phyloP scores from a whole-genome alignment of 2,797 vertebrate species.

The Acrossocheilus fasciatus region DNA sequence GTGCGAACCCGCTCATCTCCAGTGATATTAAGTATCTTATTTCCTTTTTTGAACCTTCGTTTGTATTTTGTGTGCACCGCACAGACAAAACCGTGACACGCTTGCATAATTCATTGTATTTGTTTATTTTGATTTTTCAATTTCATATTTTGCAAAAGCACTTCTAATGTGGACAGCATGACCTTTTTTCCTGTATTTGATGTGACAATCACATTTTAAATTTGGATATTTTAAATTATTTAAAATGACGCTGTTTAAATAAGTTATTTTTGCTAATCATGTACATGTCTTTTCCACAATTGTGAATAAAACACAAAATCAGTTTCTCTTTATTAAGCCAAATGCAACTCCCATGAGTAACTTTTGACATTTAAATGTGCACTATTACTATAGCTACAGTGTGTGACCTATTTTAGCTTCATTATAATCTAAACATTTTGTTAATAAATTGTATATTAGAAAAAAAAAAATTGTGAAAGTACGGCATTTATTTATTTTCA shows the following conservation, averaged over 20 bases:
- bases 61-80: too few species aligned
- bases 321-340: background rate
- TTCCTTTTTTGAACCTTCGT: too few species aligned
- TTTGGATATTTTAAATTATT: background rate
- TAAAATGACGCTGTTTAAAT: background rate
- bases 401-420: background rate
- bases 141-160: background rate
- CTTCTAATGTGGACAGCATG: background rate
- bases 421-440: background rate
- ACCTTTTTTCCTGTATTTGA: too few species aligned
- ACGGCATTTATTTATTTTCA: background rate
- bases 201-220: background rate
- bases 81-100: too few species aligned
- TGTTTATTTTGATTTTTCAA: background rate
- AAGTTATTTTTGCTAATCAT: background rate
- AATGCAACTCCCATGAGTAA: background rate
- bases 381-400: background rate
- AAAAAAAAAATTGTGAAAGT: background rate
- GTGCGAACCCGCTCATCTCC: too few species aligned
- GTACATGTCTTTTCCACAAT: background rate
- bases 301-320: background rate
- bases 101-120: background rate
- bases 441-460: too few species aligned
- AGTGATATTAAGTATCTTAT: too few species aligned
- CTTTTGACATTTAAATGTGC: background rate